Evolutionary conservation across 1,140 invertebrate genomes (phyloP).

Genomic region (Magallana gigas): DNA sequence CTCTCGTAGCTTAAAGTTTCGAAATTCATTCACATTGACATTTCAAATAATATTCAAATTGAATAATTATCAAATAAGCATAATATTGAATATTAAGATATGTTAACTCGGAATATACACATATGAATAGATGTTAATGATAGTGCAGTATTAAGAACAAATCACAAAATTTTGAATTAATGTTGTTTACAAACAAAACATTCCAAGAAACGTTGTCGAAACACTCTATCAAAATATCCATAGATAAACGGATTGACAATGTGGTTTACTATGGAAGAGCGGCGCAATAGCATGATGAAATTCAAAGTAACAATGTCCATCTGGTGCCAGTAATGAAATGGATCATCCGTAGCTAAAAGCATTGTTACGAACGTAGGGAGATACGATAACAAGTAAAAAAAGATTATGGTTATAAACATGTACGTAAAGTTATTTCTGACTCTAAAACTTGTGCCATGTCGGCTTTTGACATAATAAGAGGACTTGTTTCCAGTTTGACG

Average conservation of each 20-base stretch:
- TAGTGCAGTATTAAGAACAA: too few species aligned
- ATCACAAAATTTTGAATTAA: too few species aligned
- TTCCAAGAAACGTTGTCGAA: background rate
- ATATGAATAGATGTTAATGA: too few species aligned
- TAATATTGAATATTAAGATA: too few species aligned
- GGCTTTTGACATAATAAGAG: too few species aligned
- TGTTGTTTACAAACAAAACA: background rate
- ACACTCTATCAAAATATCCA: conserved; percentile 19
- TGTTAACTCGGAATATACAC: too few species aligned
- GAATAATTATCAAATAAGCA: too few species aligned
- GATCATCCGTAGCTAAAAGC: background rate
- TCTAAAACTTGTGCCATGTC: background rate
- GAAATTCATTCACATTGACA: too few species aligned
- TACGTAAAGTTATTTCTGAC: conserved; percentile 22
- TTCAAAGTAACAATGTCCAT: background rate
- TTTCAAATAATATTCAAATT: too few species aligned
- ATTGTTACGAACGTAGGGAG: background rate
- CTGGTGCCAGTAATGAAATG: background rate
- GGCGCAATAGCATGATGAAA: background rate
- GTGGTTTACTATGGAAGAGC: background rate
- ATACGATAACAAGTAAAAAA: conserved; percentile 15
- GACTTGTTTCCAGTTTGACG: too few species aligned
- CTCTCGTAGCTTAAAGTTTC: too few species aligned
- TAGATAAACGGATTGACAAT: conserved; percentile 3
- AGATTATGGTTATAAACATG: conserved; percentile 21